Percentiles rank a stretch among this genome's conserved stretches.
These are phyloP conservation scores for Eremobia ochroleuca DNA, from an alignment of 2,888 invertebrate species.

Conservation along the genomic window DNA sequence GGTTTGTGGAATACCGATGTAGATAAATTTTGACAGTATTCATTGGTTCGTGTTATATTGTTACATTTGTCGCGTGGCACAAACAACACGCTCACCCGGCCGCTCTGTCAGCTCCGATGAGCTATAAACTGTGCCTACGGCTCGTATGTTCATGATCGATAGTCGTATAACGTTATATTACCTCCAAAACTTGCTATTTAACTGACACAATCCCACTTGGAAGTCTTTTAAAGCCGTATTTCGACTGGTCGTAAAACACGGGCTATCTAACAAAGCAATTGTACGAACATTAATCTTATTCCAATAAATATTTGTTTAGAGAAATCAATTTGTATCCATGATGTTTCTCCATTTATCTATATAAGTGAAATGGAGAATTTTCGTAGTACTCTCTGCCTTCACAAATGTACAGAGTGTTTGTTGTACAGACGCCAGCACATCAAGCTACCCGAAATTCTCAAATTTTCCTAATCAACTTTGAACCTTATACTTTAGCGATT, in stretches of 20 bases:
- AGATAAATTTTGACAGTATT: slow-evolving; percentile 50
- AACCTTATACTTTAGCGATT: no score
- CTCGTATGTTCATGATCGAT: slow-evolving; percentile 56
- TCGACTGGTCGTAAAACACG: slow-evolving; percentile 55
- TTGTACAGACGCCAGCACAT: no score
- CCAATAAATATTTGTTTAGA: slow-evolving; percentile 66
- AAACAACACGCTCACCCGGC: slow-evolving; percentile 27
- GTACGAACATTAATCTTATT: slow-evolving; percentile 61
- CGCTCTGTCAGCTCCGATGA: slow-evolving; percentile 43
- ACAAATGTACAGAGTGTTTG: slow-evolving; percentile 36
- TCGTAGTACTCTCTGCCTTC: slow-evolving; percentile 31
- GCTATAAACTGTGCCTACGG: slow-evolving; percentile 49
- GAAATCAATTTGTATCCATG: slow-evolving; percentile 63
- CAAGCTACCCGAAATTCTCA: no score
- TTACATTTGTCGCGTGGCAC: slow-evolving; percentile 49
- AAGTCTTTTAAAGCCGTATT: slow-evolving; percentile 55
- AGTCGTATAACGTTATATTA: slow-evolving; percentile 50
- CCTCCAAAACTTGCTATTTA: slow-evolving; percentile 49
- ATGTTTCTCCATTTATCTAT: slow-evolving; percentile 59
- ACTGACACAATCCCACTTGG: slow-evolving; percentile 44
- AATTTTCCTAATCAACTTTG: no score
- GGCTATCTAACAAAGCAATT: slow-evolving; percentile 56
- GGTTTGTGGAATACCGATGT: slow-evolving; percentile 36
- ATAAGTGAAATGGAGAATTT: slow-evolving; percentile 46
- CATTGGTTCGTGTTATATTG: slow-evolving; percentile 54